These are phyloP conservation scores for Vanessa atalanta DNA, from an alignment of 1,140 invertebrate species.

Conservation along the genomic window DNA sequence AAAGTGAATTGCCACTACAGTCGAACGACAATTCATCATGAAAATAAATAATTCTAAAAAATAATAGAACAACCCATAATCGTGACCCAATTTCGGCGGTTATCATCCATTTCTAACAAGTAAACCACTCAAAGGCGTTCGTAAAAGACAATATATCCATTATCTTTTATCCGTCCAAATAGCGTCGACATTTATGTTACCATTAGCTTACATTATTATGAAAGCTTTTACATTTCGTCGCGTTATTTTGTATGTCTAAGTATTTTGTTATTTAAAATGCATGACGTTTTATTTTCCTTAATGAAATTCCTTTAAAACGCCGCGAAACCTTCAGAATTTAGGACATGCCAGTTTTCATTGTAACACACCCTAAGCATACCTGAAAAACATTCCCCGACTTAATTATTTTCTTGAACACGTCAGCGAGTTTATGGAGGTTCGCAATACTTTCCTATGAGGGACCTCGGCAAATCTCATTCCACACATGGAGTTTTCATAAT, in stretches of 20 bases:
- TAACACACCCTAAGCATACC: constrained; percentile 5
- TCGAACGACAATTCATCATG: background rate
- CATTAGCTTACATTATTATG: constrained; percentile 47
- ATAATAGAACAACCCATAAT: constrained; percentile 8
- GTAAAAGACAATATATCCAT: constrained; percentile 49
- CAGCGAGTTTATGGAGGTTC: constrained; percentile 20
- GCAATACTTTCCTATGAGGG: constrained; percentile 4
- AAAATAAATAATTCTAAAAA: background rate
- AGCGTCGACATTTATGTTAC: constrained; percentile 46
- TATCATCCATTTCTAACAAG: constrained; percentile 29
- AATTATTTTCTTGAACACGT: constrained; percentile 30
- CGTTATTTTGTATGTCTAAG: constrained; percentile 8
- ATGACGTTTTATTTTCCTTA: constrained; percentile 15
- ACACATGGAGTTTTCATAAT: background rate
- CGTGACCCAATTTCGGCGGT: constrained; percentile 21
- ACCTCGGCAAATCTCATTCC: constrained; percentile 2
- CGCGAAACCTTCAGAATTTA: constrained; percentile 16
- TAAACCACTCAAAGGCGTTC: constrained; percentile 33
- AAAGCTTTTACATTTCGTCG: constrained; percentile 43
- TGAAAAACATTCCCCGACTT: constrained; percentile 30
- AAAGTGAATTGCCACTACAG: background rate
- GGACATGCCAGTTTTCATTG: constrained; percentile 22
- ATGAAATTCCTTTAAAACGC: constrained; percentile 27
- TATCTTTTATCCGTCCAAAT: constrained; percentile 47
- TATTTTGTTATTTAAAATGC: constrained; percentile 1